Base-by-base conservation (phyloP, 2,797 vertebrate genomes). In the Coregonus ussuriensis region DNA sequence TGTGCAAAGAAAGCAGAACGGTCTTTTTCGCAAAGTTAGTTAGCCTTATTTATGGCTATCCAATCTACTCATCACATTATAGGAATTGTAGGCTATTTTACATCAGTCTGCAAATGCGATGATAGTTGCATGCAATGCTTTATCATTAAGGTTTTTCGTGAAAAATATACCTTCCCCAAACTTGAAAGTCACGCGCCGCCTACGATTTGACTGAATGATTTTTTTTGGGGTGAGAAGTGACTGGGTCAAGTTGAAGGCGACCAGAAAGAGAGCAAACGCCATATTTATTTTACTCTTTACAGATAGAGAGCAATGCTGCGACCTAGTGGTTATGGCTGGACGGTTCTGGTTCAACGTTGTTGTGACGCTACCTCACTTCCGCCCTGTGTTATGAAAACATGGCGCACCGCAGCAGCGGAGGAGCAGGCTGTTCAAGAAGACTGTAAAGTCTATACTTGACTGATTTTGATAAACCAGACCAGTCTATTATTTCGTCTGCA, bases 351-450 rank as follows among this genome's bases (percentile, higher is more conserved):
- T 9, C 21, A 29, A 29, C 11, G 6, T 13, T n/a, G 54, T 9
- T 21, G 0, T 6, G 0, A 4, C 0, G 0, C 0, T 72, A 65
- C 87, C 25, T 91, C 89, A 92, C 79, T 84, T 93, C 91, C 93
- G 29, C n/a, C 7, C 33, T 89, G 88, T 86, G n/a, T 18, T 13
- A 47, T 89, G 88, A 87, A 93, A 93, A 93, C 56, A 94, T 94
- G 93, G 91, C 88, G 89, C 33, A 77, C 76, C 35, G 54, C 74
- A 72, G 21, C 78, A 29, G 25, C 1, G 9, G 1, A 74, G 74
- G 65, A 54, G 9, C 16, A 0, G 52, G 33, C 66, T 33, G 79
- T 59, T 63, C 21, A 14, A 63, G 18, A 72, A 62, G 35, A 68
- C n/a, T 84, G 81, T 88, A 87, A 82, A 78, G 85, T 29, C 16